phyloP scores from a whole-genome alignment of 1,140 invertebrate genomes.

The Plectrocnemia conspersa region DNA sequence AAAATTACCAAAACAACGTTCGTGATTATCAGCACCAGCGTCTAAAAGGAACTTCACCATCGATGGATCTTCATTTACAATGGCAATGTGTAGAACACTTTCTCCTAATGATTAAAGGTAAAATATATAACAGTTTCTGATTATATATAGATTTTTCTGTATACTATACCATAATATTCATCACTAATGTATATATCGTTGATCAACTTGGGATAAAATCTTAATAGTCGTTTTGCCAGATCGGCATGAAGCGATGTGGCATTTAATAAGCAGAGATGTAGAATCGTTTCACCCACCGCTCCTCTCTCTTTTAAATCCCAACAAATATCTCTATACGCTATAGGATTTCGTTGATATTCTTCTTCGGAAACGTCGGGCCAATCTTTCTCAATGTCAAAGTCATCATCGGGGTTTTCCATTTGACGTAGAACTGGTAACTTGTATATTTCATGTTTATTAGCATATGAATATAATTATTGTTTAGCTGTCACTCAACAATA shows the following conservation, averaged over 20 bases:
- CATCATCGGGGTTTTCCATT: constrained; percentile 76
- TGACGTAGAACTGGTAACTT: constrained; percentile 66
- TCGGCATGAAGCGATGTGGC: constrained; percentile 88
- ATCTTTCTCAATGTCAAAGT: constrained; percentile 75
- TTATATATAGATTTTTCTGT: background rate
- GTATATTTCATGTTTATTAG: background rate
- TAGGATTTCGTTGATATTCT: constrained; percentile 55
- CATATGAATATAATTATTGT: too few species aligned
- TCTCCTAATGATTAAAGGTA: constrained; percentile 58
- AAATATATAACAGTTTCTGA: background rate
- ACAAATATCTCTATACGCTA: constrained; percentile 75
- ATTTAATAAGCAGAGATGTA: constrained; percentile 90
- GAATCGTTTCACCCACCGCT: constrained; percentile 90
- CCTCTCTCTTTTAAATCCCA: constrained; percentile 90
- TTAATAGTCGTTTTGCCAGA: constrained; percentile 84
- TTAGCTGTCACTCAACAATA: too few species aligned
- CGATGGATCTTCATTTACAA: constrained; percentile 95
- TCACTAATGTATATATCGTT: constrained; percentile 95
- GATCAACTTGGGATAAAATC: constrained; percentile 91
- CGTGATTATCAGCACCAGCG: constrained; percentile 84
- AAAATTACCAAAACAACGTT: constrained; percentile 90
- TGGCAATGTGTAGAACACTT: constrained; percentile 91
- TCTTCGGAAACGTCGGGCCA: constrained; percentile 55
- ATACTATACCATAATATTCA: constrained; percentile 85
- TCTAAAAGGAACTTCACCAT: constrained; percentile 96